Percentiles rank a stretch among this genome's conserved stretches.
phyloP scores from a whole-genome alignment of 1,140 invertebrate genomes.

The Drosophila navojoa region DNA sequence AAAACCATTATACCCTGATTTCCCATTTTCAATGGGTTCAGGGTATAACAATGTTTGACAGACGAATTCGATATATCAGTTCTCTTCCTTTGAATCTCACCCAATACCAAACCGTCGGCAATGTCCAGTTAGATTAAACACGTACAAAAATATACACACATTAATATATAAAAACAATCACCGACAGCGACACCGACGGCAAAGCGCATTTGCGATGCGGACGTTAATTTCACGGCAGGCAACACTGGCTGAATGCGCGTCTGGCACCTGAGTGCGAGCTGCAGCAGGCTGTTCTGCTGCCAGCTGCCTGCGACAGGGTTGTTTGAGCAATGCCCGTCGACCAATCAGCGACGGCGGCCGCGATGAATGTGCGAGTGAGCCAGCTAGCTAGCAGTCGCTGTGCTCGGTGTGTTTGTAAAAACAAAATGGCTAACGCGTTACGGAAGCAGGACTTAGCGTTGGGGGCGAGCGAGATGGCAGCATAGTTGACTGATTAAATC shows the following conservation, averaged over 20 bases:
- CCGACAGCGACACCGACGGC: conserved; percentile 8
- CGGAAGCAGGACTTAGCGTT: conserved; percentile 45
- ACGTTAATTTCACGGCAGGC: conserved; percentile 15
- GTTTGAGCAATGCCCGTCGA: background rate
- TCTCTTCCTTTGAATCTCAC: background rate
- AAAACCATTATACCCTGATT: no score
- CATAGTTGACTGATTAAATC: conserved; percentile 42
- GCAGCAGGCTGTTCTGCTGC: background rate
- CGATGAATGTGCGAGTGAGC: conserved; percentile 46
- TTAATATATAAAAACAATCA: no score
- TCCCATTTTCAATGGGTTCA: no score
- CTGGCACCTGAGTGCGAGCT: background rate
- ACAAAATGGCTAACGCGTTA: conserved; percentile 71
- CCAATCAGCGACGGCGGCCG: conserved; percentile 62
- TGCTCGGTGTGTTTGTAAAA: conserved; percentile 52
- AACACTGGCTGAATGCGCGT: conserved; percentile 10
- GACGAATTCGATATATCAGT: no score
- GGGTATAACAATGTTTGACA: no score
- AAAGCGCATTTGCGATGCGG: background rate
- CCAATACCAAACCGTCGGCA: conserved; percentile 1
- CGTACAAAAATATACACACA: background rate
- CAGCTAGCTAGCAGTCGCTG: conserved; percentile 18
- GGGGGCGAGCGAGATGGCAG: conserved; percentile 42
- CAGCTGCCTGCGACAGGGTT: background rate
- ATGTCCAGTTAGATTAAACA: background rate